Base-by-base conservation (phyloP, 2,888 invertebrate genomes). In the Nyleta sp. region DNA sequence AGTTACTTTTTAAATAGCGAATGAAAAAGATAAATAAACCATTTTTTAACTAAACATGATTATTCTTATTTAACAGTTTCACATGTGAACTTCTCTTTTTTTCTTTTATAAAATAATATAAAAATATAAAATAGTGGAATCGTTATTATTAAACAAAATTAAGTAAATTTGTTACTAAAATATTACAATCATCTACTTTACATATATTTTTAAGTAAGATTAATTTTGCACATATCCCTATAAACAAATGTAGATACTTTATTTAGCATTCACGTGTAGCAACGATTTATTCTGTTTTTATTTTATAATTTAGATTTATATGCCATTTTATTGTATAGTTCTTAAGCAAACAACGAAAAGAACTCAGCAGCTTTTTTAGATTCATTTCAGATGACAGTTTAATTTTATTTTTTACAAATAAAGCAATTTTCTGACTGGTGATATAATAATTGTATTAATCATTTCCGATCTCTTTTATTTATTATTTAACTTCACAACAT, bases 171-270 rank as follows among this genome's bases (percentile, higher is more conserved):
- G 4, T 55, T 55, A 38, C 40, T 59, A 38, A 57, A 57, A 59
- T 48, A 11, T 50, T 59, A 40, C 48, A 28, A 57, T 59, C 68
- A 40, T 68, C 57, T 57, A 11, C 24, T 42, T 55, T 48, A 57
- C 40, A 42, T 31, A 48, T 18, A 57, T 22, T 48, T 57, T 57
- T 18, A 68, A 52, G 55, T 57, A 68, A 57, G 59, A 59, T 59
- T 59, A 59, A 50, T 59, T 57, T 46, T 68, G 68, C 57, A 57
- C 68, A 57, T 22, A 35, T 57, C 24, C 46, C 46, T 38, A 24
- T 48, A 20, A 53, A 53, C 46, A 52, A 22, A 44, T 64, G 52
- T 52, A 52, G 31, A 64, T 64, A 52, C 24, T 52, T 52, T 10
- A 40, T 40, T 64, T 40, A 64, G 18, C 13, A 8, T 40, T n/a